Evolutionary conservation across 2,888 invertebrate species (phyloP).

Genomic region (Sphaerophoria taeniata): DNA sequence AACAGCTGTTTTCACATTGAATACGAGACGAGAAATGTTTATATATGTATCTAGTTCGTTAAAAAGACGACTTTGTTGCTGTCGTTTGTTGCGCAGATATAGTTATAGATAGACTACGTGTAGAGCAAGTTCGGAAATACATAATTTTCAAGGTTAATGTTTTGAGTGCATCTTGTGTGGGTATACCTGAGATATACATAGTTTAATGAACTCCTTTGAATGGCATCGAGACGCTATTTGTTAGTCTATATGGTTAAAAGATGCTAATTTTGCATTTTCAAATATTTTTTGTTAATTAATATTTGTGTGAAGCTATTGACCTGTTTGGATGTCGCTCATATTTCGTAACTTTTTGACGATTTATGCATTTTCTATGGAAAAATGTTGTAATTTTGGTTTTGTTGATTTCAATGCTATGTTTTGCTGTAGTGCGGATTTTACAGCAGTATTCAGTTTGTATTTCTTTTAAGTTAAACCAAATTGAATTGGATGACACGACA

Average conservation of each 20-base stretch:
- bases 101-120: not conserved
- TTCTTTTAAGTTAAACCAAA: too few species aligned
- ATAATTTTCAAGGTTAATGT: slow-evolving; percentile 41
- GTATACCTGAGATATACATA: not conserved
- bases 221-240: not conserved
- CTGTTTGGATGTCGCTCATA: not conserved
- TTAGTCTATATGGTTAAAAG: not conserved
- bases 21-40: not conserved
- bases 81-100: not conserved
- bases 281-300: not conserved
- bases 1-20: slow-evolving; percentile 33
- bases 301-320: not conserved
- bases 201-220: slow-evolving; percentile 18
- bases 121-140: slow-evolving; percentile 42
- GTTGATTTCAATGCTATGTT: too few species aligned
- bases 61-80: slow-evolving; percentile 10
- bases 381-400: too few species aligned
- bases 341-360: too few species aligned
- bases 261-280: not conserved
- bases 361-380: too few species aligned
- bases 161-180: slow-evolving; percentile 21
- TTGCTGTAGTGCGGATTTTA: too few species aligned
- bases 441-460: too few species aligned
- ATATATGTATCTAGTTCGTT: slow-evolving; percentile 11
- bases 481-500: too few species aligned